Percentiles rank a stretch among this genome's conserved stretches.
These are phyloP conservation scores for Stenichneumon culpator DNA, from an alignment of 2,888 invertebrate genomes.

Conservation along the genomic window DNA sequence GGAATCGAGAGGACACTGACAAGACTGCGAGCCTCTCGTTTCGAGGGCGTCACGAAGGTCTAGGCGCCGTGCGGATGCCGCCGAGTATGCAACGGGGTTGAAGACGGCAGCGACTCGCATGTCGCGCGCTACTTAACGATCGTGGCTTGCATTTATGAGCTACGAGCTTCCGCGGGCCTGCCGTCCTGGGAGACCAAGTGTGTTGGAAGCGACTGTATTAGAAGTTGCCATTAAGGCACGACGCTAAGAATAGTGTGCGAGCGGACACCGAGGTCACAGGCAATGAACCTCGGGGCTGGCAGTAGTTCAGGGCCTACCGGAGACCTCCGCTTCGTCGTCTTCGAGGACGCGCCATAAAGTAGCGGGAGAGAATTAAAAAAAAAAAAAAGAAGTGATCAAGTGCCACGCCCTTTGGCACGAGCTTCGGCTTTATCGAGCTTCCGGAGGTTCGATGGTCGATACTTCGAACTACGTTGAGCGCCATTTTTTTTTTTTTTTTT, in stretches of 20 bases:
- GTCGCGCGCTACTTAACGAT: slow-evolving; percentile 80
- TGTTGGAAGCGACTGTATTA: slow-evolving; percentile 12
- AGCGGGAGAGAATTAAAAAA: slow-evolving; percentile 20
- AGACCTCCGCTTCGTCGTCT: slow-evolving; percentile 28
- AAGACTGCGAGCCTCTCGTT: no score
- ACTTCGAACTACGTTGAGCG: no score
- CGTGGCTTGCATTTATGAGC: slow-evolving; percentile 81
- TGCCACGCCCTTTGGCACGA: no score
- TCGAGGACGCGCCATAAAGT: slow-evolving; percentile 19
- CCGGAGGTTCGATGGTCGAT: no score
- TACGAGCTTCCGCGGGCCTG: slow-evolving; percentile 67
- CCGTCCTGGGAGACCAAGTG: slow-evolving; percentile 1
- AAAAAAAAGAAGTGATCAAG: no score
- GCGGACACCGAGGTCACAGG: slow-evolving; percentile 73
- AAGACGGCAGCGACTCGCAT: slow-evolving; percentile 75
- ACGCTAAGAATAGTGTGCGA: slow-evolving; percentile 42
- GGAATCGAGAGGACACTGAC: no score
- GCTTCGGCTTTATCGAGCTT: no score
- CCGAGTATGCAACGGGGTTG: slow-evolving; percentile 7
- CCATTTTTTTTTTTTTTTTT: no score
- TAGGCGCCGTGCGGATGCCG: not conserved
- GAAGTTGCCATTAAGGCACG: slow-evolving; percentile 49
- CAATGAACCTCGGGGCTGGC: slow-evolving; percentile 79
- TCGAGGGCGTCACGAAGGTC: slow-evolving; percentile 23
- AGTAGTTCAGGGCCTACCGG: slow-evolving; percentile 80